Percentiles rank a stretch among this genome's conserved stretches.
Evolutionary conservation across 2,113 vertebrate species (phyloP).

Genomic region (Kryptolebias marmoratus): DNA sequence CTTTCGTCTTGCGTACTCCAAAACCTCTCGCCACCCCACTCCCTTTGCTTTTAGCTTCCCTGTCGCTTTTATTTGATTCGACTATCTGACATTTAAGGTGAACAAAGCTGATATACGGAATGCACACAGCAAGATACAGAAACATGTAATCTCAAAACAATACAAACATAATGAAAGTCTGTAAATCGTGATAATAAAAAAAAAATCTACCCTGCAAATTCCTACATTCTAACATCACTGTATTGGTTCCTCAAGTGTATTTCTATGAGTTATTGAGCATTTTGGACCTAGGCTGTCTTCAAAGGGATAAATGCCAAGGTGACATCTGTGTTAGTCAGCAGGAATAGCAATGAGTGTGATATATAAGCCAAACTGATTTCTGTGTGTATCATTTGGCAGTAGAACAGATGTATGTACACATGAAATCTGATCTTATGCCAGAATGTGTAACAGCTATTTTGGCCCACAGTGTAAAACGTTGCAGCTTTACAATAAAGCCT

Average conservation of each 20-base stretch:
- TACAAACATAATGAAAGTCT: not conserved
- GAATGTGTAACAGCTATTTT: no score
- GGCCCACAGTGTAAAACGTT: not conserved
- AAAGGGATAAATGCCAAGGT: not conserved
- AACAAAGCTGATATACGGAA: conserved; percentile 32
- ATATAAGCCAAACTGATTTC: conserved; percentile 5
- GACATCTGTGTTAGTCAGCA: conserved; percentile 19
- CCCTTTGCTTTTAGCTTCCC: conserved; percentile 3
- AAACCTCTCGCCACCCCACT: conserved; percentile 17
- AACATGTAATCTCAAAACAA: conserved; percentile 15
- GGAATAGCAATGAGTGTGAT: not conserved
- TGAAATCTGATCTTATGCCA: no score
- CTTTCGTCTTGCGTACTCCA: conserved; percentile 4
- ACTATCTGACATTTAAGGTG: conserved; percentile 40
- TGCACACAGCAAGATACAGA: conserved; percentile 20
- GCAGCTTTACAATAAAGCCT: no score
- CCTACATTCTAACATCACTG: not conserved
- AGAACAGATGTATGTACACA: no score
- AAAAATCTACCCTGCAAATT: not conserved
- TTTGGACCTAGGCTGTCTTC: conserved; percentile 7
- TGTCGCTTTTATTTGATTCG: conserved; percentile 60
- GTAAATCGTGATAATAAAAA: conserved; percentile 9
- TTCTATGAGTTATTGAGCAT: conserved; percentile 8
- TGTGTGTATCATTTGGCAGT: no score
- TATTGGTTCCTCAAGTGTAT: conserved; percentile 3